Base-by-base conservation (phyloP, 2,113 vertebrate species). In the Okapia johnstoni region DNA sequence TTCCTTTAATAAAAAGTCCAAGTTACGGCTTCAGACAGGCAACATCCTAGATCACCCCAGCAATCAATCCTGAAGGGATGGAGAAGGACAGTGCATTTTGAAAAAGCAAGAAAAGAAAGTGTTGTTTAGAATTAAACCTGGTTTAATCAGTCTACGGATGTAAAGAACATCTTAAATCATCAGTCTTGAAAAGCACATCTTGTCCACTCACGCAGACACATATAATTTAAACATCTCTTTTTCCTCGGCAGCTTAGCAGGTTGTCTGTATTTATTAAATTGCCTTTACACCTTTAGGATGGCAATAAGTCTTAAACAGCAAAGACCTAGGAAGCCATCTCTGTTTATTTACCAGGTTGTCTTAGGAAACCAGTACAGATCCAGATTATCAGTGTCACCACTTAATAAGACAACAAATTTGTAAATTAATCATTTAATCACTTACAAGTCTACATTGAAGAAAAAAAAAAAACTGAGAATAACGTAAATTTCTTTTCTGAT, bases 81-180 rank as follows among this genome's bases (percentile, higher is more conserved):
- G 57, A 61, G 57, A 60, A 61, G 48, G 98, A 97, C 52, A 76
- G 58, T 46, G 87, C 97, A 98, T 95, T 96, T 63, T 95, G 85
- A 97, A 52, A 90, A 50, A 94, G 91, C 91, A 94, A 96, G 98
- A 97, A 98, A 97, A 96, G 77, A 95, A 84, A 91, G 57, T 92
- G 3, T 93, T 88, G 93, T 91, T 95, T 89, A 92, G 93, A 97
- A 97, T 95, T 90, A 98, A 1, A 1, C 76, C 97, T 94, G 81
- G 88, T 95, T 98, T 98, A 96, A 98, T 90, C 90, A 91, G 76
- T 33, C 97, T 94, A 95, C 90, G 43, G 92, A 96, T 5, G 6
- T 46, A 90, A 87, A 89, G 77, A 83, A 28, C 30, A 97, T 40
- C 83, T 84, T 46, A 54, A 73, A 61, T 95, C 93, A 80, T 52